Evolutionary conservation across 2,797 vertebrate genomes (phyloP).

Genomic region (Parauchenoglanis punctatus): DNA sequence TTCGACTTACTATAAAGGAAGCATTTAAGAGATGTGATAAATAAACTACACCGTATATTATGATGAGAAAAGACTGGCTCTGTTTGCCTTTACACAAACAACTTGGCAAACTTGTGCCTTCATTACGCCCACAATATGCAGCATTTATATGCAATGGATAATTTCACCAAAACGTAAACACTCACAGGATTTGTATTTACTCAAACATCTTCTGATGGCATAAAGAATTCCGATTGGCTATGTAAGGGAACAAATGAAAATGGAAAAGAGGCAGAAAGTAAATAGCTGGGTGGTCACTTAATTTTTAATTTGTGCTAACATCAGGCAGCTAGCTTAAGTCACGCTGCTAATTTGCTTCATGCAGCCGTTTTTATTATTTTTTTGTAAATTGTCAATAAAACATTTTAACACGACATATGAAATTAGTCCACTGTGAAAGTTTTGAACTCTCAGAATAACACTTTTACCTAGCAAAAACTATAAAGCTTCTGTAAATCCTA

Average conservation of each 20-base stretch:
- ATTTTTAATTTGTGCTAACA: not conserved
- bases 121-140: constrained; percentile 86
- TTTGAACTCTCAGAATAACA: no score
- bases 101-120: constrained; percentile 40
- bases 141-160: constrained; percentile 81
- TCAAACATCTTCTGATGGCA: not conserved
- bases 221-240: not conserved
- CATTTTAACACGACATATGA: not conserved
- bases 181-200: not conserved
- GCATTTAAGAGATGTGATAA: constrained; percentile 34
- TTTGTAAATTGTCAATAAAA: not conserved
- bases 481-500: not conserved
- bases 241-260: no score
- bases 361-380: not conserved
- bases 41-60: not conserved
- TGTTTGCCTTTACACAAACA: not conserved
- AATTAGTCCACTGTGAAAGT: not conserved
- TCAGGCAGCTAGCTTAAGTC: not conserved
- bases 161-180: constrained; percentile 79
- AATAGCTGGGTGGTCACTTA: not conserved
- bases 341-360: not conserved
- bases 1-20: constrained; percentile 70
- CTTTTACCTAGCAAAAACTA: not conserved
- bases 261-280: not conserved
- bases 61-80: not conserved